Evolutionary conservation across 2,888 invertebrate species (phyloP).

Genomic region (Ceramica pisi): DNA sequence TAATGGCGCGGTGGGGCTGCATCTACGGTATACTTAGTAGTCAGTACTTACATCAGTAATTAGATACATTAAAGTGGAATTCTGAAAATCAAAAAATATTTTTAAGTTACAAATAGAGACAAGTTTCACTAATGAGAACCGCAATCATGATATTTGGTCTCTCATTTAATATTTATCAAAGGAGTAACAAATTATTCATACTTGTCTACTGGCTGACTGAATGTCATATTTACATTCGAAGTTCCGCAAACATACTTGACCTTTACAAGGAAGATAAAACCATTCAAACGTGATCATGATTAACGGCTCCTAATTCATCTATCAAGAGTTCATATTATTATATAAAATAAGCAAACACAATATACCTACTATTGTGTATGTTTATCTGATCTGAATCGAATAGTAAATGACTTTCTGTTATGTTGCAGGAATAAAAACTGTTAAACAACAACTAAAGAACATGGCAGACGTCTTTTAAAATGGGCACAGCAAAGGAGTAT

Average conservation of each 20-base stretch:
- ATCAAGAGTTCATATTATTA: slow-evolving; percentile 6
- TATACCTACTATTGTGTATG: no score
- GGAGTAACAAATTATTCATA: background rate
- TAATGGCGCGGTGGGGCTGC: slow-evolving; percentile 2
- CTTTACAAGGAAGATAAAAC: slow-evolving; percentile 30
- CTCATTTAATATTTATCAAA: background rate
- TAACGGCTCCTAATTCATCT: slow-evolving; percentile 26
- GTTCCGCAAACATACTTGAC: slow-evolving; percentile 39
- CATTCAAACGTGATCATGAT: slow-evolving; percentile 37
- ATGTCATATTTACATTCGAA: slow-evolving; percentile 6
- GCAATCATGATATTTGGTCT: slow-evolving; percentile 32
- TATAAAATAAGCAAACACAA: no score
- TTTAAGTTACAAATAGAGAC: slow-evolving; percentile 8
- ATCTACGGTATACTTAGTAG: background rate
- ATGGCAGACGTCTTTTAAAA: no score
- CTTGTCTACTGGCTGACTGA: background rate
- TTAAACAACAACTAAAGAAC: background rate
- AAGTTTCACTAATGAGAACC: slow-evolving; percentile 37
- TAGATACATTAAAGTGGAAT: slow-evolving; percentile 1
- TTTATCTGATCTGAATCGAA: background rate
- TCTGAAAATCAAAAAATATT: slow-evolving; percentile 17
- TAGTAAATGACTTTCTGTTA: background rate
- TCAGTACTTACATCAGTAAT: background rate
- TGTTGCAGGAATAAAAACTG: background rate
- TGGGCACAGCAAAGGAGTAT: no score